Base-by-base conservation (phyloP, 2,888 invertebrate genomes). In the Lasioglossum malachurum region DNA sequence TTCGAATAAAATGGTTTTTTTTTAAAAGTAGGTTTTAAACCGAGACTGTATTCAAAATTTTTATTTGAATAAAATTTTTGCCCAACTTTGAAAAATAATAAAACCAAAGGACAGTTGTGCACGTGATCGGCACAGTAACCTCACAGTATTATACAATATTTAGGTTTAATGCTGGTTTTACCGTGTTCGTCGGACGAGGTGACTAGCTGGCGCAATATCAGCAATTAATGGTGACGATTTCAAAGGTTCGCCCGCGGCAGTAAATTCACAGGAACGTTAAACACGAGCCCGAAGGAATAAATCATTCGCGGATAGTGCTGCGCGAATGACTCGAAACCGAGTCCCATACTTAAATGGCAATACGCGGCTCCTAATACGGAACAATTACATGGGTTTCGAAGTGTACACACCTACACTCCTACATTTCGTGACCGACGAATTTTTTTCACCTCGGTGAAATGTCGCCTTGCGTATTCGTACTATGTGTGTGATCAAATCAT, bases 361-460 rank as follows among this genome's bases (percentile, higher is more conserved):
- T 57, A 80, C 83, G 90, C 92, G 91, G 91, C 87, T 78, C 93
- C 93, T 91, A 93, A 93, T 93, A 93, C 88, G 93, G 93, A 88
- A 93, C 93, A 93, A 93, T 93, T 90, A 91, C 83, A 87, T 81
- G 87, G 83, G 80, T 89, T 93, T 92, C 87, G 88, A 90, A 89
- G 82, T 82, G 75, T 49, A 81, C 80, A 80, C 83, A 80, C 88
- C 88, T 81, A 88, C 84, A 80, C 79, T 76, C 64, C 82, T 77
- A 76, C 46, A 49, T 71, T 49, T 73, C 23, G 73, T 38, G 69
- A 69, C 69, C 23, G 38, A 5, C 19, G 10, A 16, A 78, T 12
- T 83, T 84, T 44, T 80, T 84, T 75, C 64, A 35, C 49, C 77
- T 57, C 16, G 27, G 60, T 31, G 60, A 64, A 64, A 64, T 12